Conservation (phyloP, 2,888 invertebrate species). For the Eupithecia centaureata region DNA sequence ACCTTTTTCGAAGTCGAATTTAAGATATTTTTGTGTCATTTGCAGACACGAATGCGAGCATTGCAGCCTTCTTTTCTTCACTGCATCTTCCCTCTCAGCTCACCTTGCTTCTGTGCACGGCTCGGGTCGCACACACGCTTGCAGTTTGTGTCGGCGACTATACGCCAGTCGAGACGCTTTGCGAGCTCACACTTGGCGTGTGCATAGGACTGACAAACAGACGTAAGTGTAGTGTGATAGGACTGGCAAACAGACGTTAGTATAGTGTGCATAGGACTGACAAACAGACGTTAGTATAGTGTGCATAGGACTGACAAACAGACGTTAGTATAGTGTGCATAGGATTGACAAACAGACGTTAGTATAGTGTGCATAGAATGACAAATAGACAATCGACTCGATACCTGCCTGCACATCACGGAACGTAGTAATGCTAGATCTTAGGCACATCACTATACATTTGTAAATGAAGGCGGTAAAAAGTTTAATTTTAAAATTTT, state of each 20-base stretch:
- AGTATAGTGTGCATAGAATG: background rate
- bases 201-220: slow-evolving; percentile 19
- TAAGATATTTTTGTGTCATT: no score
- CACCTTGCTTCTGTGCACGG: slow-evolving; percentile 22
- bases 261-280: background rate
- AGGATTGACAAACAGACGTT: background rate
- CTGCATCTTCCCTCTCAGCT: slow-evolving; percentile 8
- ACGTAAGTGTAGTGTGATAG: background rate
- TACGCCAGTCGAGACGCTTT: slow-evolving; percentile 37
- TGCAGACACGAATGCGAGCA: slow-evolving; percentile 39
- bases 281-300: background rate
- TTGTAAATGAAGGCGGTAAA: background rate
- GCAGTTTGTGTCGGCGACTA: slow-evolving; percentile 25
- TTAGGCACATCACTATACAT: no score
- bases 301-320: background rate
- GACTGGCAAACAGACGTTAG: background rate
- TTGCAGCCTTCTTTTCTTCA: slow-evolving; percentile 24
- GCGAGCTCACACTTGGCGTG: slow-evolving; percentile 38
- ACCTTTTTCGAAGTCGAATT: no score
- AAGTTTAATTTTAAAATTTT: no score
- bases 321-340: background rate
- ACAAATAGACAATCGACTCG: background rate
- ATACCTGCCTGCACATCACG: no score
- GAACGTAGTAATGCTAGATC: no score
- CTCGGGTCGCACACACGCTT: slow-evolving; percentile 26